Base-by-base conservation (phyloP, 2,797 vertebrate species). In the Cossypha caffra region DNA sequence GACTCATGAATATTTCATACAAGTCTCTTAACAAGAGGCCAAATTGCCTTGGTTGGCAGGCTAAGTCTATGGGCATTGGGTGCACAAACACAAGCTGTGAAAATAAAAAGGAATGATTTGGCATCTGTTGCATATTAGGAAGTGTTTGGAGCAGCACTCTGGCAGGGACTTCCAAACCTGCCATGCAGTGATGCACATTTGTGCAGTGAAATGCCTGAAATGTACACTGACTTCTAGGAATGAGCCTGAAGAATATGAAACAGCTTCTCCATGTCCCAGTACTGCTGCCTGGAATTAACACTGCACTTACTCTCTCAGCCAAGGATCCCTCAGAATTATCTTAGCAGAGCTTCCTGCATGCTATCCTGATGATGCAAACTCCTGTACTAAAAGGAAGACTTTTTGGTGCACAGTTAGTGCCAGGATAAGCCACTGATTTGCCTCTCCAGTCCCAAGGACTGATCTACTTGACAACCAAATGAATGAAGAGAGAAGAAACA, bases 51-150 rank as follows among this genome's bases (percentile, higher is more conserved):
- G 55, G 87, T 78, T 94, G 96, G 90, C 93, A 94, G 52, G 54
- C 77, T 79, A 92, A 37, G 74, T 80, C 79, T 79, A 72, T 40
- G 91, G 91, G 93, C 90, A 76, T 1, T 74, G 93, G 90, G 59
- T 93, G 69, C 88, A 95, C 68, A 94, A 95, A 95, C 90, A 95
- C 94, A 95, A 96, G 87, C 95, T 95, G 95, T 84, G 90, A 90
- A 96, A 96, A 97, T 95, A 95, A 96, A 95, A 96, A 95, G 93
- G 64, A 90, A 83, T 90, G 75, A 96, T 95, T 94, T 93, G 93
- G 96, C 90, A 82, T 93, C 89, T 94, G 92, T 45, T 96, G 85
- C 81, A 51, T 75, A 90, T 83, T 85, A 96, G 62, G 69, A 79
- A 95, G 73, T 29, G 63, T 91, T 94, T 73, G 76, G 87, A 96